Evolutionary conservation across 2,797 vertebrate species (phyloP), one percentile per base, ranked within the genome.

Genomic region (Pipistrellus nathusii): DNA sequence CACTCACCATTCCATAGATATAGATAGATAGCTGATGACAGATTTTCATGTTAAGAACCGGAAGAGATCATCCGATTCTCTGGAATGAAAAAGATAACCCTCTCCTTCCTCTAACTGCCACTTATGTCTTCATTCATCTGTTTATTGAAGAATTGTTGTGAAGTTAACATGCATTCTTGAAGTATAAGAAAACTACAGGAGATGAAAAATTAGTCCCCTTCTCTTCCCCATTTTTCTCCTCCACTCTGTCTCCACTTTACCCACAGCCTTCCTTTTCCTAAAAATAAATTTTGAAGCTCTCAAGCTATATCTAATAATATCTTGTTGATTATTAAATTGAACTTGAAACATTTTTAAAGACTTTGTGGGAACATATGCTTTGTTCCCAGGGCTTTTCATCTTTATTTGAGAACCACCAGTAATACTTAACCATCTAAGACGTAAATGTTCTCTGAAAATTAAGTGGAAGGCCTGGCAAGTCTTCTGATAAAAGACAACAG

Each of bases 341-440:
- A 14, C 32, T 85, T 94, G 72, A 90, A 93, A 77, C 6, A 66
- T 62, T 85, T 88, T 44, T 41, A 84, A 88, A 88, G 53, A 90
- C n/a, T 53, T 51, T 6, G 11, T 72, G 44, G 30, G 68, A 85
- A 68, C 35, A 72, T 25, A 51, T 5, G 27, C 10, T 23, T 20
- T 41, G 64, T 80, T 81, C 48, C 32, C 41, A 21, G 30, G 23
- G 59, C 32, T 82, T 85, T 55, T 41, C 75, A 14, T 41, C 64
- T 30, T 93, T 48, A 32, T 11, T 23, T 32, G 4, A 57, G 53
- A 3, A 41, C 4, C 21, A 76, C 35, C 48, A 44, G n/a, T 57
- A 85, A 94, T 46, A 48, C 32, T 87, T 80, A 48, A 53, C 41
- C 25, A 77, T 32, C 18, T 82, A 59, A 66, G 66, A 41, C 85